Percentiles rank a stretch among this genome's conserved stretches.
Evolutionary conservation across 2,888 invertebrate genomes (phyloP).

Genomic region (Drosophila dives): DNA sequence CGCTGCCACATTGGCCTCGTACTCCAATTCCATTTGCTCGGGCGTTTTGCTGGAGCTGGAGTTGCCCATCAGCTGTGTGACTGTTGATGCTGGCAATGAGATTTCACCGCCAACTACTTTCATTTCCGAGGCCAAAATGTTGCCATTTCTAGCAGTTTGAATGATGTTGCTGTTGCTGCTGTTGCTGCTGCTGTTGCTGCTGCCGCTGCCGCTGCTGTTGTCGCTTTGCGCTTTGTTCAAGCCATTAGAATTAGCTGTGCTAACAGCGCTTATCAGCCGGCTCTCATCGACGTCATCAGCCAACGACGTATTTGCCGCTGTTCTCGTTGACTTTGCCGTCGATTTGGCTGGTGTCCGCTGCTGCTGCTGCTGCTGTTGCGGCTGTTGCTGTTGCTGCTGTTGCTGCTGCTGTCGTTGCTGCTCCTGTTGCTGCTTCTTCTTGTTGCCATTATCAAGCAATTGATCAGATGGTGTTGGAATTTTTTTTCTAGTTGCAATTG

Average conservation of each 20-base stretch:
- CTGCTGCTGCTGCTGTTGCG: conserved; percentile 15
- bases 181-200: neutral
- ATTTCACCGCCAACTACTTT: conserved; percentile 35
- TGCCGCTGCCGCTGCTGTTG: conserved; percentile 16
- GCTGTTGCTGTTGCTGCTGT: conserved; percentile 13
- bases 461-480: conserved; percentile 41
- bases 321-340: conserved; percentile 29
- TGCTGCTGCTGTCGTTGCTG: conserved; percentile 18
- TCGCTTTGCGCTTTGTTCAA: conserved; percentile 24
- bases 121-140: conserved; percentile 60
- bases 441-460: conserved; percentile 62
- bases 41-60: conserved; percentile 70
- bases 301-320: conserved; percentile 11
- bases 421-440: conserved; percentile 40
- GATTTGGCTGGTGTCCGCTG: conserved; percentile 32
- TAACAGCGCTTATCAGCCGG: conserved; percentile 67
- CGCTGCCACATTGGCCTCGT: conserved; percentile 81
- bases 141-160: conserved; percentile 49
- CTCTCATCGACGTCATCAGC: conserved; percentile 66
- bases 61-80: conserved; percentile 25
- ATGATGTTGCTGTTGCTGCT: conserved; percentile 5
- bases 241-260: conserved; percentile 39
- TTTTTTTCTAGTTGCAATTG: neutral
- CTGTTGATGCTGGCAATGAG: conserved; percentile 8
- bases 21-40: conserved; percentile 82